phyloP scores from a whole-genome alignment of 2,113 vertebrate species.

The Mobula hypostoma region DNA sequence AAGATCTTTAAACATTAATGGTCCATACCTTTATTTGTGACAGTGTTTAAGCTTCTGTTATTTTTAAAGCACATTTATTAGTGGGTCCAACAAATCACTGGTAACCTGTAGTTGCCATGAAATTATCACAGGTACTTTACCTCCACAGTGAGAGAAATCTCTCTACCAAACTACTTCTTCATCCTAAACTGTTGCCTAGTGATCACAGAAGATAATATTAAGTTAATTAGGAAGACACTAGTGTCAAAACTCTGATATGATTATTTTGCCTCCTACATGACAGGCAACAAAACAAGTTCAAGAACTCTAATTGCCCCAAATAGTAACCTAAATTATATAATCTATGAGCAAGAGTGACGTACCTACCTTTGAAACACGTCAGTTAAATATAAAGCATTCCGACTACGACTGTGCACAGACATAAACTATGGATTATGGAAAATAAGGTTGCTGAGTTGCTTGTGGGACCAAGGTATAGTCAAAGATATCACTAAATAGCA shows the following conservation, averaged over 20 bases:
- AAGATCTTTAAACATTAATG: neutral
- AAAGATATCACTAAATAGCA: neutral
- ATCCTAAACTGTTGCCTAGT: neutral
- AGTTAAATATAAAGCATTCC: neutral
- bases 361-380: neutral
- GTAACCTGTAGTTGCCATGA: neutral
- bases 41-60: neutral
- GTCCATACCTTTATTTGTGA: neutral
- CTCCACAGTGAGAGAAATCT: neutral
- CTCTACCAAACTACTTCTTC: neutral
- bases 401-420: neutral
- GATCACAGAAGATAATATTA: neutral
- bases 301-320: neutral
- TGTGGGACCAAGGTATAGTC: neutral
- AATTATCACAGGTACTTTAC: neutral
- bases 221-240: neutral
- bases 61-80: neutral
- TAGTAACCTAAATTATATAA: neutral
- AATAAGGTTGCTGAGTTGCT: neutral
- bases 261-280: neutral
- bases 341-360: neutral
- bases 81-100: neutral
- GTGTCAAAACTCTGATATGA: neutral
- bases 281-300: neutral
- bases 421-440: neutral